Percentiles rank a stretch among this genome's conserved stretches.
Conservation (phyloP, 2,113 vertebrate species). For the Aptenodytes patagonicus region DNA sequence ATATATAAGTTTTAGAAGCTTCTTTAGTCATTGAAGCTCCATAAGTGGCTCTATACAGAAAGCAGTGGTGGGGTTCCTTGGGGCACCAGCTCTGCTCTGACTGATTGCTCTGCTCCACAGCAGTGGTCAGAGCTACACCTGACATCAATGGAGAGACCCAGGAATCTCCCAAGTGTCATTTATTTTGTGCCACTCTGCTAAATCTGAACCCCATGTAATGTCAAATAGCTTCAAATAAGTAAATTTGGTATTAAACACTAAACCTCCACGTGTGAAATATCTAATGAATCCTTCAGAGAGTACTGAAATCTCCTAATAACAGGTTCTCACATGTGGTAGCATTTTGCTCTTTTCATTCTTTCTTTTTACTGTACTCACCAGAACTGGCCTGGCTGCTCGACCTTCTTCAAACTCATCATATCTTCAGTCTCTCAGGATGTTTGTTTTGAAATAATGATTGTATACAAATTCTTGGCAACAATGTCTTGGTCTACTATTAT, state of each 20-base stretch:
- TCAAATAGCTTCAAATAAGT: background rate
- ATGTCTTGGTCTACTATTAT: rapidly evolving
- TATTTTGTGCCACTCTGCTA: background rate
- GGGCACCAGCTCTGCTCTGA: background rate
- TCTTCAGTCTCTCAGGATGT: background rate
- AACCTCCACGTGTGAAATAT: background rate
- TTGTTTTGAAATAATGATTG: background rate
- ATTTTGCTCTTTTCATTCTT: background rate
- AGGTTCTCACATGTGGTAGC: background rate
- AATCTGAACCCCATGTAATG: background rate
- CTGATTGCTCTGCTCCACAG: background rate
- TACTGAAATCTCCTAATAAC: background rate
- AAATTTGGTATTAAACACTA: background rate
- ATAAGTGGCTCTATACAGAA: background rate
- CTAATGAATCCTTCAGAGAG: background rate
- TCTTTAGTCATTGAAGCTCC: background rate
- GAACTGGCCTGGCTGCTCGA: background rate
- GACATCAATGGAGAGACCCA: background rate
- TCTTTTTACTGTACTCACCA: background rate
- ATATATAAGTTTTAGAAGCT: background rate
- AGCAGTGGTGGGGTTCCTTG: background rate
- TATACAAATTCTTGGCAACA: background rate
- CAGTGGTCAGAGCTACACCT: background rate
- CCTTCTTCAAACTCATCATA: background rate
- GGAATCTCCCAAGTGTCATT: background rate